Evolutionary conservation across 2,888 invertebrate genomes (phyloP), one percentile per base, ranked within the genome.

Genomic region (Cataglyphis altisquamis): DNA sequence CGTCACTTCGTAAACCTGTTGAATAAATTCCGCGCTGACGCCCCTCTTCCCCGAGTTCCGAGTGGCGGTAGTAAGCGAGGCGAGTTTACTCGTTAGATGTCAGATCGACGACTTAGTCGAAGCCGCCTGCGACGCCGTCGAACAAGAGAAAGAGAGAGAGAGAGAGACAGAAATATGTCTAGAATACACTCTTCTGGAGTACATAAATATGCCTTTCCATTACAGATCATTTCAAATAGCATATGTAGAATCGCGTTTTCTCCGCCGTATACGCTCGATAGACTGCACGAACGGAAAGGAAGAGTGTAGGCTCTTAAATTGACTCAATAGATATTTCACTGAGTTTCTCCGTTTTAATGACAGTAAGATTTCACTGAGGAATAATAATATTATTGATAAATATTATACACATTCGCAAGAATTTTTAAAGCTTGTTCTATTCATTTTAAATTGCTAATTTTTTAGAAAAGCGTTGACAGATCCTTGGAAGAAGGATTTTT

Each of bases 1-100:
- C 94, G 91, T 93, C 94, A 94, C 94, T 94, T 94, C 93, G 93
- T 94, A 93, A 94, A 94, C 92, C 91, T 91, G 91, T 91, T 90
- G 90, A 91, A 93, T 93, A 92, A 93, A 93, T 92, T 92, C 86
- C 84, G 78, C 67, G 81, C 75, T 81, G 87, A 85, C 88, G 88
- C 89, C 87, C 80, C 70, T 81, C 48, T 81, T 41, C 67, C 66
- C 52, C 52, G 18, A 8, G 41, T 57, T 52, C 81, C 63, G 60
- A 32, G 55, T n/a, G n/a, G 52, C 52, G n/a, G 52, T 52, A 52
- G 81, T 83, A 86, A 86, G 75, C 74, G 73, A 57, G 57, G 73
- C 72, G 82, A 55, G 74, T 57, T 86, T 75, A 82, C 87, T 87
- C 84, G 86, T 86, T 84, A 87, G 84, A 82, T 67, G 66, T 77